A percentile compares a stretch with the other conserved stretches of the same genome.
These are phyloP conservation scores for Glandiceps talaboti DNA, from an alignment of 53 echinoderm and acorn worm species.

Conservation along the genomic window DNA sequence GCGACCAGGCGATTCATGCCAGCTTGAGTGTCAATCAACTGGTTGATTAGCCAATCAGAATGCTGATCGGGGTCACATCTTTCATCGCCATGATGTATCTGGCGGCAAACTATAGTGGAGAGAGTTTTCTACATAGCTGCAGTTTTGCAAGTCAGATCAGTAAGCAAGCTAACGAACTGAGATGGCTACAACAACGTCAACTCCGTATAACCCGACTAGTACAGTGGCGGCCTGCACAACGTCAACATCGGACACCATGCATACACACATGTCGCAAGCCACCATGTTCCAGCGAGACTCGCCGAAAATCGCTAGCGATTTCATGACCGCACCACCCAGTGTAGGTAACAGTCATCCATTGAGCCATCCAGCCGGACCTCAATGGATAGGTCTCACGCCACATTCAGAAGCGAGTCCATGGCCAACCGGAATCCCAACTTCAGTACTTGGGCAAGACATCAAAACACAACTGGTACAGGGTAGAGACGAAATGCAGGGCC, in stretches of 20 bases:
- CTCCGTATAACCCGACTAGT: conserved; percentile 20
- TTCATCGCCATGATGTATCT: not conserved
- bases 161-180: conserved; percentile 11
- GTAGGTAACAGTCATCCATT: conserved; percentile 71
- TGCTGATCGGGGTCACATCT: not conserved
- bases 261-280: conserved; percentile 1
- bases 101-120: not conserved
- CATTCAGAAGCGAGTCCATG: conserved; percentile 51
- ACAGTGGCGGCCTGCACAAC: conserved; percentile 17
- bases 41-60: conserved; percentile 30
- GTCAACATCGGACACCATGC: conserved; percentile 12
- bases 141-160: conserved; percentile 83
- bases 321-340: conserved; percentile 57
- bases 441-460: conserved; percentile 79
- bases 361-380: conserved; percentile 71
- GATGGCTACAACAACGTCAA: conserved; percentile 21
- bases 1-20: conserved; percentile 15
- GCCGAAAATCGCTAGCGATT: conserved; percentile 83
- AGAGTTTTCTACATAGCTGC: not conserved
- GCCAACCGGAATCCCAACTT: conserved; percentile 64
- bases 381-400: conserved; percentile 92
- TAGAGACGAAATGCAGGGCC: conserved; percentile 70
- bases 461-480: conserved; percentile 77
- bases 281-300: conserved; percentile 6
- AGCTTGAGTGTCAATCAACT: conserved; percentile 40